Percentiles rank a stretch among this genome's conserved stretches.
Evolutionary conservation across 2,888 invertebrate species (phyloP).

Genomic region (Elegia similella): DNA sequence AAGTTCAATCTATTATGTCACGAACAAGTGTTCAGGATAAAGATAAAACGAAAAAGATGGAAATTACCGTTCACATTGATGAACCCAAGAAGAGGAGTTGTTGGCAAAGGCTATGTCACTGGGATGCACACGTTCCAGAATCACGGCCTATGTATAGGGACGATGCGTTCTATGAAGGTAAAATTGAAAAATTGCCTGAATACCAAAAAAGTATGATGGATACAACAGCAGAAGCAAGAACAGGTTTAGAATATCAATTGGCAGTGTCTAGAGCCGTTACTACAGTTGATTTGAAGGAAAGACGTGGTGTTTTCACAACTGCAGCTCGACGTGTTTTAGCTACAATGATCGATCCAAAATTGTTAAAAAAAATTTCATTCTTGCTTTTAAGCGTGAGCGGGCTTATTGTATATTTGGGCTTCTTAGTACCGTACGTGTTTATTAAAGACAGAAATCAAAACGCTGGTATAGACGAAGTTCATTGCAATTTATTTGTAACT

Average conservation of each 20-base stretch:
- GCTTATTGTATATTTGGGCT: constrained; percentile 55
- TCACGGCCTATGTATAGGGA: constrained; percentile 72
- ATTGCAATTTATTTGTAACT: constrained; percentile 61
- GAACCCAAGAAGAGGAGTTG: constrained; percentile 45
- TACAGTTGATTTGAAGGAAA: constrained; percentile 57
- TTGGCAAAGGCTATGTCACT: constrained; percentile 53
- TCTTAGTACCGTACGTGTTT: constrained; percentile 64
- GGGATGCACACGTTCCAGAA: constrained; percentile 61
- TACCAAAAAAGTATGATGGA: constrained; percentile 66
- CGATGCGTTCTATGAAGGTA: constrained; percentile 68
- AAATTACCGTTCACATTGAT: constrained; percentile 39
- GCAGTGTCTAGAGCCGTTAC: constrained; percentile 71
- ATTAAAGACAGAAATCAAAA: constrained; percentile 51
- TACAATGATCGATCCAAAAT: constrained; percentile 68
- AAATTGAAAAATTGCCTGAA: constrained; percentile 51
- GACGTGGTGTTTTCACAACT: constrained; percentile 60
- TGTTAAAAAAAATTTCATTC: constrained; percentile 58
- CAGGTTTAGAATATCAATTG: constrained; percentile 70
- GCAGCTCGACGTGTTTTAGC: constrained; percentile 66
- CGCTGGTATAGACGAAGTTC: constrained; percentile 47
- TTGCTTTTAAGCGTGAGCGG: constrained; percentile 50
- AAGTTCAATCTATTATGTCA: constrained; percentile 62
- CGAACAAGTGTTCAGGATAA: constrained; percentile 45
- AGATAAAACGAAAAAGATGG: constrained; percentile 42
- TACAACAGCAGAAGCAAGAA: constrained; percentile 43